Evolutionary conservation across 1,140 invertebrate species (phyloP).

Genomic region (Linepithema humile): DNA sequence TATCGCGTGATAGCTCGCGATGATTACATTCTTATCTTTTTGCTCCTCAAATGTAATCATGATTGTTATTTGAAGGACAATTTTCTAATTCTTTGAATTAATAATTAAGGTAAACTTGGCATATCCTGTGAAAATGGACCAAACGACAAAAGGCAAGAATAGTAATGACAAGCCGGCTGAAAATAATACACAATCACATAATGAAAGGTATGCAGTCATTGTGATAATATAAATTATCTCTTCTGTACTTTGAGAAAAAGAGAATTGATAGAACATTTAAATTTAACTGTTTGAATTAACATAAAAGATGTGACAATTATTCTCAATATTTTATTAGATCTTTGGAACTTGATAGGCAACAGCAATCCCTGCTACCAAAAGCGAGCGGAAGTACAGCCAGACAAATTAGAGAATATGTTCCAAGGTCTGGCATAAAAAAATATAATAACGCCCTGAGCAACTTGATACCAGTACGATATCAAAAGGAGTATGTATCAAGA

Average conservation of each 20-base stretch:
- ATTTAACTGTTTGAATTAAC: neutral
- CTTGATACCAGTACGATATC: constrained; percentile 72
- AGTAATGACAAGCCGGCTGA: neutral
- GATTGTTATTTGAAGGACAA: neutral
- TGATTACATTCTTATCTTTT: neutral
- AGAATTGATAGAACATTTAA: neutral
- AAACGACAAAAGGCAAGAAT: neutral
- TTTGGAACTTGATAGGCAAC: neutral
- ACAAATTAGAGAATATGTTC: constrained; percentile 61
- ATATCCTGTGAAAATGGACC: neutral
- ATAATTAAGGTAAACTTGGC: no score
- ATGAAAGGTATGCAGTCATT: constrained; percentile 21
- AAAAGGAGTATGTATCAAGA: constrained; percentile 64
- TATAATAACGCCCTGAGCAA: constrained; percentile 74
- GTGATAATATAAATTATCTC: neutral
- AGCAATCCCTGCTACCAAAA: constrained; percentile 63
- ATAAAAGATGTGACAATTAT: neutral
- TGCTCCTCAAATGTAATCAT: no score
- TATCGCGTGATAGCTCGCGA: no score
- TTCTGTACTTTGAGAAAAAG: neutral
- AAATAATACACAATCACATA: neutral
- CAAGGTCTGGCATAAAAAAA: constrained; percentile 57
- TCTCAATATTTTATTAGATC: constrained; percentile 14
- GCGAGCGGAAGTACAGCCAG: constrained; percentile 58
- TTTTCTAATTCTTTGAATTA: neutral